These are phyloP conservation scores for Macrophya alboannulata DNA, from an alignment of 2,888 invertebrate species.

Conservation along the genomic window DNA sequence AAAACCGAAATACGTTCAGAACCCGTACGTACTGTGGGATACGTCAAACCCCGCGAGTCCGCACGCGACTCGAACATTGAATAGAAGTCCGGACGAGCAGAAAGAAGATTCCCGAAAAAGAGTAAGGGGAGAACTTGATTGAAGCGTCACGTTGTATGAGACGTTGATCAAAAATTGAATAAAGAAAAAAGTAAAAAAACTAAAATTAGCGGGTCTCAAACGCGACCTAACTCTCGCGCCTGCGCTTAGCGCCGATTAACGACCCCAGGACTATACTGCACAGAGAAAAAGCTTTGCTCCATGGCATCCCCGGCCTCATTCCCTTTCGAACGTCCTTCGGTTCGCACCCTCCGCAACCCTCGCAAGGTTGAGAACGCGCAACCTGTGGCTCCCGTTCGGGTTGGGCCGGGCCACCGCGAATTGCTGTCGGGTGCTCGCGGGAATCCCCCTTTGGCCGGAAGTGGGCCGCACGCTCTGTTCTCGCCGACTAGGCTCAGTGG, in stretches of 20 bases:
- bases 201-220: not conserved
- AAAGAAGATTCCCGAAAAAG: not conserved
- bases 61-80: constrained; percentile 3
- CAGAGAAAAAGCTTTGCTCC: not conserved
- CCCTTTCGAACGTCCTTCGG: constrained; percentile 33
- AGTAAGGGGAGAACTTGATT: not conserved
- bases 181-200: not conserved
- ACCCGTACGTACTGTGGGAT: constrained; percentile 37
- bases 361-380: constrained; percentile 66
- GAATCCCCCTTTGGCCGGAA: constrained; percentile 48
- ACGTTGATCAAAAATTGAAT: not conserved
- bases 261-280: constrained; percentile 31
- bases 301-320: constrained; percentile 14
- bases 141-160: no score
- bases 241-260: constrained; percentile 33
- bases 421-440: constrained; percentile 40
- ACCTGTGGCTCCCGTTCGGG: constrained; percentile 74
- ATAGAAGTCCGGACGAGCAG: not conserved
- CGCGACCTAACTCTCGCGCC: constrained; percentile 35
- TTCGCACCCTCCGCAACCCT: constrained; percentile 31
- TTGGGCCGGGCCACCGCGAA: constrained; percentile 53
- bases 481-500: constrained; percentile 68
- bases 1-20: constrained; percentile 34
- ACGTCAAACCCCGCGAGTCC: constrained; percentile 6
- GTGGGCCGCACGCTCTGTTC: constrained; percentile 40